Conservation (phyloP, 1,140 invertebrate species). For the Cyclargus thomasi region DNA sequence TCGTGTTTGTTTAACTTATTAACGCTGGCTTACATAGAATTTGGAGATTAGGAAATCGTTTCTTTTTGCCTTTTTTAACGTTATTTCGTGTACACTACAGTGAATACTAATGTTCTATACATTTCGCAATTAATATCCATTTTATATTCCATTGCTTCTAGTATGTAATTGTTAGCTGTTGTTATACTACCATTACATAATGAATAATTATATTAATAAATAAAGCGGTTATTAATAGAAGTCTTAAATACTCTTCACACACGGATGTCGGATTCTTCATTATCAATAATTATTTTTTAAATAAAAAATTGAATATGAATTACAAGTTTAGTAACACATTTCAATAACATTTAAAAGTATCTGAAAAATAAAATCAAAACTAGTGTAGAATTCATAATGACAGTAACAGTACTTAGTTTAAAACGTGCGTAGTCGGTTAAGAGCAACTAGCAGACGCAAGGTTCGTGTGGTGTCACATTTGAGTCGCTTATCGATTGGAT, state of each 20-base stretch:
- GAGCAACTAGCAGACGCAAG: not conserved
- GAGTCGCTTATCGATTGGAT: slow-evolving; percentile 28
- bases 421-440: not conserved
- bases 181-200: too few species aligned
- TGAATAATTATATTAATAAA: too few species aligned
- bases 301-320: too few species aligned
- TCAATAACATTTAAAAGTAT: too few species aligned
- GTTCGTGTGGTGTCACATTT: slow-evolving; percentile 25
- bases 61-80: slow-evolving; percentile 35
- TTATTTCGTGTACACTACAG: slow-evolving; percentile 19
- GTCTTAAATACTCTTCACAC: too few species aligned
- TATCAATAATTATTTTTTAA: too few species aligned
- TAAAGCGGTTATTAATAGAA: too few species aligned
- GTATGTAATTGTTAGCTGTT: not conserved
- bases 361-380: too few species aligned
- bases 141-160: not conserved
- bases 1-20: slow-evolving; percentile 45
- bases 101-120: slow-evolving; percentile 1
- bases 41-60: slow-evolving; percentile 60
- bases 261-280: too few species aligned
- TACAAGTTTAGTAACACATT: too few species aligned
- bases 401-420: not conserved
- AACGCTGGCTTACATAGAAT: slow-evolving; percentile 51
- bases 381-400: too few species aligned
- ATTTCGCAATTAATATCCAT: not conserved